A percentile compares a stretch with the other conserved stretches of the same genome.
These are phyloP conservation scores for Amazona ochrocephala DNA, from an alignment of 2,797 vertebrate genomes.

Conservation along the genomic window DNA sequence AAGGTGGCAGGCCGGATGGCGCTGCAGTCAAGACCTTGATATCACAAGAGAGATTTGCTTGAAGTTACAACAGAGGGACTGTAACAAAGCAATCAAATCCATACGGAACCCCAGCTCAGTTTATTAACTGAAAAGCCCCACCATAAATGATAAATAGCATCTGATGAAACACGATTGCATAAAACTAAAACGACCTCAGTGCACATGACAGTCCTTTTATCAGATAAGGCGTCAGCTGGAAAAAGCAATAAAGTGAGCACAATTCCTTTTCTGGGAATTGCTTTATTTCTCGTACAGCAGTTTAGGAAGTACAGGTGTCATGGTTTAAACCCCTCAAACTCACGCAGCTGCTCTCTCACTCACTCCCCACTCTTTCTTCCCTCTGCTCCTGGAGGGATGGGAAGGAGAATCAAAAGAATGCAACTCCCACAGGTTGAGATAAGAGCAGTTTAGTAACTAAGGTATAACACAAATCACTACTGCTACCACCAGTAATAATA, in stretches of 20 bases:
- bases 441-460: no score
- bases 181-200: not conserved
- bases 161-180: not conserved
- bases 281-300: not conserved
- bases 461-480: no score
- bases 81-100: not conserved
- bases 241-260: not conserved
- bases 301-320: not conserved
- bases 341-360: no score
- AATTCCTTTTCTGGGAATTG: not conserved
- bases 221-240: not conserved
- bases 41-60: not conserved
- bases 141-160: not conserved
- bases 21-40: not conserved
- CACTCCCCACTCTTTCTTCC: no score
- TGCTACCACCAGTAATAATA: no score
- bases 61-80: not conserved
- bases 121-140: not conserved
- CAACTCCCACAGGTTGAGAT: no score
- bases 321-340: no score
- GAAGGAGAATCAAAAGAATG: no score
- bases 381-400: no score
- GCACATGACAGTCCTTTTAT: not conserved
- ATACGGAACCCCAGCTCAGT: not conserved
- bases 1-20: not conserved